Conservation (phyloP, 2,888 invertebrate genomes). For the Eupithecia exiguata region DNA sequence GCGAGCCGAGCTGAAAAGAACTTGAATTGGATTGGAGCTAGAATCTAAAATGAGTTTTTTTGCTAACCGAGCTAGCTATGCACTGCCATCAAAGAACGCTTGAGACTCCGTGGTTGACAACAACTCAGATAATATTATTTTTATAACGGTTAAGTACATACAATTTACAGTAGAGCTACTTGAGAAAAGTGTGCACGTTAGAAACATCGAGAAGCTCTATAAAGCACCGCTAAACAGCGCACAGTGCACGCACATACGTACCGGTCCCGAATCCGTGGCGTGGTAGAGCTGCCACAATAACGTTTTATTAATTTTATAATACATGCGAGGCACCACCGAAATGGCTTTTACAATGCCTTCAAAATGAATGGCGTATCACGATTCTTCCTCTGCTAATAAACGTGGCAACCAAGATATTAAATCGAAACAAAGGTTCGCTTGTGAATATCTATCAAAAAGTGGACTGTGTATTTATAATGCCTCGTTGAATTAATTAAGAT, state of each 20-base stretch:
- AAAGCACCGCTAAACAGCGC: slow-evolving; percentile 34
- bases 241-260: slow-evolving; percentile 67
- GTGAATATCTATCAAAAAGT: not conserved
- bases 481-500: too few relatives aligned
- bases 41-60: not conserved
- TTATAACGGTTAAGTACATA: not conserved
- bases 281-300: slow-evolving; percentile 83
- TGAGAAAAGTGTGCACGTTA: slow-evolving; percentile 29
- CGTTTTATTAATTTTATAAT: slow-evolving; percentile 77
- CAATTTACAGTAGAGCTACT: not conserved
- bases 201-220: slow-evolving; percentile 52
- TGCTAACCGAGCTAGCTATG: not conserved
- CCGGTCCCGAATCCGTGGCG: slow-evolving; percentile 80
- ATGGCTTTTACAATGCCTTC: slow-evolving; percentile 43
- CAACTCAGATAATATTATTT: not conserved
- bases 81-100: not conserved
- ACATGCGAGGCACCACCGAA: slow-evolving; percentile 63
- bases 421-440: not conserved
- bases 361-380: slow-evolving; percentile 20
- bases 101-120: not conserved
- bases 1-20: not conserved
- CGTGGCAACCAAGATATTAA: not conserved
- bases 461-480: too few relatives aligned
- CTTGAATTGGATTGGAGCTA: not conserved
- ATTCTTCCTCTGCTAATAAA: slow-evolving; percentile 4